Evolutionary conservation across 2,888 invertebrate species (phyloP), one percentile per base, ranked within the genome.

Genomic region (Scrobipalpa costella): DNA sequence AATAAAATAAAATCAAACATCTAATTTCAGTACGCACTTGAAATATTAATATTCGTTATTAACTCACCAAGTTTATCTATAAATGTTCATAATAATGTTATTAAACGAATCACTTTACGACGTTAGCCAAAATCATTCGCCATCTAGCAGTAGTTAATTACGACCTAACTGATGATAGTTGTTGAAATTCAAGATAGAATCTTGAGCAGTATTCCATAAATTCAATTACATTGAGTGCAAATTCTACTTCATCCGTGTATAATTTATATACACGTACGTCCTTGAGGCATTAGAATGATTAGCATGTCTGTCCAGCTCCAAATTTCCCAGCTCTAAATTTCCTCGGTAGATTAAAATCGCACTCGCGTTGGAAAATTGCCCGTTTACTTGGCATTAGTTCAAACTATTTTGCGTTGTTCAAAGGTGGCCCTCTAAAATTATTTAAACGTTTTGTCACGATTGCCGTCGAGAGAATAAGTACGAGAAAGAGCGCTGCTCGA

Each of bases 361-460:
- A 66, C 67, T 72, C 74, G 59, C 67, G 78, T 82, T 82, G 82
- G 81, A 82, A 75, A 78, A 77, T 71, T 80, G 81, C 79, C 79
- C 76, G 76, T 78, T 77, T 76, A 72, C 76, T 86, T 87, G 86
- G 87, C 86, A 84, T 73, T 71, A 62, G 78, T 82, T 85, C 87
- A 87, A 86, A 78, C 68, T 77, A 79, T 84, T 85, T 78, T 85
- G 83, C 86, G 86, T 78, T 80, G 79, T 80, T 80, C 71, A 73
- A 74, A 78, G 75, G 76, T 75, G 75, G 71, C 79, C 72, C 75
- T 77, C 81, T 81, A 78, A 83, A 84, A 80, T 80, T 76, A 79
- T 81, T 78, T 78, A 74, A 73, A 76, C 75, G 75, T 75, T 79
- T 77, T 77, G 77, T 79, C 75, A 76, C 72, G 68, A 71, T 66